Conservation (phyloP, 2,113 vertebrate genomes). For the Pachyramphus minor region DNA sequence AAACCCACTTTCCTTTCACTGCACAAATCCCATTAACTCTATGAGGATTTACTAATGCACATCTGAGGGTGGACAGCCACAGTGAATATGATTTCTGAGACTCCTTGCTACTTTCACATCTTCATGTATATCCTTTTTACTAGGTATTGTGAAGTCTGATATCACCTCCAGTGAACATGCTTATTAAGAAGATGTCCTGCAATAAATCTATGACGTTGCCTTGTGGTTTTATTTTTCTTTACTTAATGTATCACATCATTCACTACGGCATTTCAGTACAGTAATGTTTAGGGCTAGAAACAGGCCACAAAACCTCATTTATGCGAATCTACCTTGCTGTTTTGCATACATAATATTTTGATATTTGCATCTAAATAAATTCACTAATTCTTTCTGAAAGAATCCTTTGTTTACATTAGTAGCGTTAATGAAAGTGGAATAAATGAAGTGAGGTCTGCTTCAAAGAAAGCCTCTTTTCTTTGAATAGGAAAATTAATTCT, state of each 20-base stretch:
- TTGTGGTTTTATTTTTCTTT: not conserved
- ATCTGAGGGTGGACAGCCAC: not conserved
- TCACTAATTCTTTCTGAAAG: not conserved
- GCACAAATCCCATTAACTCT: constrained; percentile 7
- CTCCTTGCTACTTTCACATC: not conserved
- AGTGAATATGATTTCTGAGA: not conserved
- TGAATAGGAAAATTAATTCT: not conserved
- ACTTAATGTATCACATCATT: not conserved
- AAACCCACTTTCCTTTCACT: not conserved
- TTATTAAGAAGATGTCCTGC: not conserved
- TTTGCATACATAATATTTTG: not conserved
- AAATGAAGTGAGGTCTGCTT: not conserved
- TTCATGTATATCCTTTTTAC: not conserved
- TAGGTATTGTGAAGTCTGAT: not conserved
- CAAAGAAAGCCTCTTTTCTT: not conserved
- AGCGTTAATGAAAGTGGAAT: not conserved
- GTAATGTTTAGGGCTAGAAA: not conserved
- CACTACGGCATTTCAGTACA: not conserved
- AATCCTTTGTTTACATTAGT: not conserved
- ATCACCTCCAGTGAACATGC: not conserved
- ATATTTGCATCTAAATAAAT: constrained; percentile 10
- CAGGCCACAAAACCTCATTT: not conserved
- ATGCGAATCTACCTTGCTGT: not conserved
- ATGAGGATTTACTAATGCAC: not conserved
- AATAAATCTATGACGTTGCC: not conserved